Evolutionary conservation across 2,113 vertebrate species (phyloP).

Genomic region (Catharus bicknelli): DNA sequence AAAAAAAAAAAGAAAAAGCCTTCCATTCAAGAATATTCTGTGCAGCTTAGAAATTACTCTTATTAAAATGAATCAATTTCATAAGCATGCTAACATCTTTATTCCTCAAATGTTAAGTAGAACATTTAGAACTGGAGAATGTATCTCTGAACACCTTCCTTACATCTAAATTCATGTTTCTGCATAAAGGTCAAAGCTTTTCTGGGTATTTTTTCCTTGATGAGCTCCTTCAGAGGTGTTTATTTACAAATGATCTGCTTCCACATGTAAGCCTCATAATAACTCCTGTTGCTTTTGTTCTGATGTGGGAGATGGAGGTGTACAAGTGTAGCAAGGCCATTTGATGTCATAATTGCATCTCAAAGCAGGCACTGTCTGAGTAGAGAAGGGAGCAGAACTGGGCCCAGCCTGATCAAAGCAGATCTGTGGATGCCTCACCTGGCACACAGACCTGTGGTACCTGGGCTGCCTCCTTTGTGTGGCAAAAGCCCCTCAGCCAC

Average conservation of each 20-base stretch:
- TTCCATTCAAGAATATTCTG: conserved; percentile 10
- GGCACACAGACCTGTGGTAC: background rate
- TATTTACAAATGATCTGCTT: conserved; percentile 30
- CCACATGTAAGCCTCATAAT: background rate
- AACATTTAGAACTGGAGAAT: conserved; percentile 23
- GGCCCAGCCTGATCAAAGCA: background rate
- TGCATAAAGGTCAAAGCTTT: conserved; percentile 44
- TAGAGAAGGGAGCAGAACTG: background rate
- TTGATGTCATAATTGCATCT: background rate
- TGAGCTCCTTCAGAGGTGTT: conserved; percentile 34
- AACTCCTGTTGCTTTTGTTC: conserved; percentile 16
- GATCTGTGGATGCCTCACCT: background rate
- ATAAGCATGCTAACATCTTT: conserved; percentile 1
- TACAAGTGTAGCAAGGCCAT: background rate
- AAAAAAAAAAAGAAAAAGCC: background rate
- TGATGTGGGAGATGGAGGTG: background rate
- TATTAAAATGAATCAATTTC: conserved; percentile 30
- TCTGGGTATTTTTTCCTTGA: conserved; percentile 13
- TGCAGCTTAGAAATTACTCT: background rate
- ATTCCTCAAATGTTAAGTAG: conserved; percentile 43
- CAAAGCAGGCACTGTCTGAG: background rate
- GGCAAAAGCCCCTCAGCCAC: background rate
- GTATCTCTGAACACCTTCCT: background rate
- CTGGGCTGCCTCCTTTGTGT: accelerated
- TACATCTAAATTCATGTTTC: conserved; percentile 4